Evolutionary conservation across 2,888 invertebrate species (phyloP), one percentile per base, ranked within the genome.

Genomic region (Electrophaes corylata): DNA sequence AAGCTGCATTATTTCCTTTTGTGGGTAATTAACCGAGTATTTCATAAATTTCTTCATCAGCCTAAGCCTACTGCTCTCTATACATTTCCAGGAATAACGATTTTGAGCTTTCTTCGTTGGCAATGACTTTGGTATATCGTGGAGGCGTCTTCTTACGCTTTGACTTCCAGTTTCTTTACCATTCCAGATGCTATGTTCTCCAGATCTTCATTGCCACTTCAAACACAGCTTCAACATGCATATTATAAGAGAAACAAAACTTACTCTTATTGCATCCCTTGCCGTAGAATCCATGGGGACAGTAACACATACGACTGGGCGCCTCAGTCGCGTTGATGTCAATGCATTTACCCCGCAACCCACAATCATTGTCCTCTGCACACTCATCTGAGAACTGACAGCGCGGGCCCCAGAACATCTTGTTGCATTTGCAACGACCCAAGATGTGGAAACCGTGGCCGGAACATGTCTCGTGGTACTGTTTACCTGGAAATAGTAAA

Each of bases 321-420:
- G 96, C 93, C 20, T 96, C 95, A 0, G 96, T 97, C 2, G 97
- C 95, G 61, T 95, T 93, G 14, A 96, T 91, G 75, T 97, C 95
- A 14, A 97, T 89, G 79, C 99, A 99, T 73, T 95, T 94, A 46
- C 98, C 98, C 55, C 96, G 94, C 57, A 94, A 92, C 0, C 97
- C 97, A 78, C 99, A 99, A 81, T 98, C 98, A 10, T 92, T 93
- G 81, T 98, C 95, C 47, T 94, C 95, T 6, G 93, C 88, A 78
- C 99, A 99, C 79, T 98, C 98, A 78, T 98, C 97, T 62, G 93
- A 92, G 84, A 95, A 97, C 90, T 98, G 97, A 78, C 98, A 99
- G 23, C 95, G 93, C 0, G 94, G 77, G 0, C 98, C 98, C 65
- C 95, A 95, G 86, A 94, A 96, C 72, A 96, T 93, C 74, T 95